Percentiles rank a stretch among this genome's conserved stretches.
Evolutionary conservation across 2,888 invertebrate genomes (phyloP).

Genomic region (Stenolophus ochropezus): DNA sequence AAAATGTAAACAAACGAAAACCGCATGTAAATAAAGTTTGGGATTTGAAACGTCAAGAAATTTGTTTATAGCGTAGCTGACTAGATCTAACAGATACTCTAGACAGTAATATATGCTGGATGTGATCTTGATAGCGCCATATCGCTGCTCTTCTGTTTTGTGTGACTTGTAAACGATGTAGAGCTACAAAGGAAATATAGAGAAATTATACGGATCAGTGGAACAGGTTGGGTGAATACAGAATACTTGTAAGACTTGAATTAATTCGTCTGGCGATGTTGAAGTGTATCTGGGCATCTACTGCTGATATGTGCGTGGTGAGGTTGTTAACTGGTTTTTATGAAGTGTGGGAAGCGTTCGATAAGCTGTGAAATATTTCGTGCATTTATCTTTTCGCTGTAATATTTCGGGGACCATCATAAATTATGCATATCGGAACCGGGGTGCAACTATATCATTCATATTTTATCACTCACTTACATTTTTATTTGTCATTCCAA

Average conservation of each 20-base stretch:
- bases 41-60: constrained; percentile 37
- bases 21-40: constrained; percentile 37
- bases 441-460: not conserved
- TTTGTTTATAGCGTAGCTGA: constrained; percentile 26
- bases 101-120: constrained; percentile 33
- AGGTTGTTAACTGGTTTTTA: constrained; percentile 35
- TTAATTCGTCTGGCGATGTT: constrained; percentile 4
- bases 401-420: constrained; percentile 9
- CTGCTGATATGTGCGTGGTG: constrained; percentile 19
- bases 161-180: constrained; percentile 34
- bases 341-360: constrained; percentile 20
- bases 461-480: not conserved
- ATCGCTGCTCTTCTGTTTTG: constrained; percentile 17
- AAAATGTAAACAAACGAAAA: constrained; percentile 22
- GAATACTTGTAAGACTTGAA: constrained; percentile 24
- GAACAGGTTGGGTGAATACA: constrained; percentile 30
- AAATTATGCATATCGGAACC: not conserved
- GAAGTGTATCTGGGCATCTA: constrained; percentile 30
- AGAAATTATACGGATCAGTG: constrained; percentile 31
- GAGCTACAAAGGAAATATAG: constrained; percentile 37
- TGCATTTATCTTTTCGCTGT: constrained; percentile 29
- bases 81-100: constrained; percentile 31
- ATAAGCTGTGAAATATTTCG: constrained; percentile 26
- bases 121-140: constrained; percentile 29
- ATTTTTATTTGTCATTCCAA: not conserved